These are phyloP conservation scores for Gambusia holbrooki DNA, from an alignment of 2,113 vertebrate genomes.

Conservation along the genomic window DNA sequence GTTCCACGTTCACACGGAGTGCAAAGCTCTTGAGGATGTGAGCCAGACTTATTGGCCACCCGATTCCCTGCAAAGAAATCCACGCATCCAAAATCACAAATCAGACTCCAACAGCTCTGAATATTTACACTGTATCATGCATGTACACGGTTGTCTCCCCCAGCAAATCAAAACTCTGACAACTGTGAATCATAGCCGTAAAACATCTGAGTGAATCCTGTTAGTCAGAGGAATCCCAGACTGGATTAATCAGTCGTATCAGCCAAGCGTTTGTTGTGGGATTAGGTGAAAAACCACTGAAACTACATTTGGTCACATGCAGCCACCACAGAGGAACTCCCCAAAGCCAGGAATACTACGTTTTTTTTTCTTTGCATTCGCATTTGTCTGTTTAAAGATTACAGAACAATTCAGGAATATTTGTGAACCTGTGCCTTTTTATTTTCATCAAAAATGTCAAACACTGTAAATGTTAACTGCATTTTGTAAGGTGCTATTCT, in stretches of 20 bases:
- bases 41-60: slow-evolving; percentile 27
- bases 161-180: neutral
- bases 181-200: neutral
- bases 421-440: neutral
- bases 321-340: slow-evolving; percentile 34
- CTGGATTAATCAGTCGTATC: neutral
- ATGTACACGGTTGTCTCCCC: neutral
- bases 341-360: slow-evolving; percentile 19
- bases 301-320: slow-evolving; percentile 49
- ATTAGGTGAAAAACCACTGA: slow-evolving; percentile 71
- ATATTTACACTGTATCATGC: neutral
- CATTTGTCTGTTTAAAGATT: neutral
- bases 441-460: neutral
- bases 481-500: neutral
- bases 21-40: slow-evolving; percentile 34
- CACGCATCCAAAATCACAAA: slow-evolving; percentile 3
- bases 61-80: slow-evolving; percentile 65
- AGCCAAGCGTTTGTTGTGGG: slow-evolving; percentile 43
- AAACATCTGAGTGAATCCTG: neutral
- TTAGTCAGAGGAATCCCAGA: neutral
- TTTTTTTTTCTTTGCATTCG: neutral
- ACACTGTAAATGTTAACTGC: neutral
- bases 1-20: slow-evolving; percentile 45
- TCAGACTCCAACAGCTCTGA: neutral
- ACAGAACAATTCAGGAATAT: neutral